Evolutionary conservation across 1,140 invertebrate species (phyloP), one percentile per base, ranked within the genome.

Genomic region (Drosophila pandora): DNA sequence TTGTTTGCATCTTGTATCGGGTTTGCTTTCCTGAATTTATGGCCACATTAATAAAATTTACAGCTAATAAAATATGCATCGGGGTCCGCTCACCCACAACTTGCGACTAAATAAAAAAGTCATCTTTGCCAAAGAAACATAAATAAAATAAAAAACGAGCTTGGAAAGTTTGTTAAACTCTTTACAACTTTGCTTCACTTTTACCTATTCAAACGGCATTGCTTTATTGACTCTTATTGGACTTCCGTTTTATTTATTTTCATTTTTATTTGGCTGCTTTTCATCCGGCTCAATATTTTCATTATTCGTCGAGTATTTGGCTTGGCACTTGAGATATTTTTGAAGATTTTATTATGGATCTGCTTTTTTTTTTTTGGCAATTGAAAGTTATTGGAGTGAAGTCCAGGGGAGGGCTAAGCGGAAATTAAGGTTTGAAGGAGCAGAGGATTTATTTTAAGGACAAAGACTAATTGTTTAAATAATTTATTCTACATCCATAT

Each of bases 41-140:
- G 77, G 79, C 83, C 83, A 88, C 83, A 87, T 87, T 87, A 87
- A 87, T 83, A 79, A 82, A 87, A 87, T 87, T 83, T 87, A 87
- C 82, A 88, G 82, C 82, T 88, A 83, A 87, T 87, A 87, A 87
- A 87, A 88, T 83, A 83, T 88, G 83, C 75, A 88, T 54, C 54
- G 70, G 62, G 54, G 62, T 76, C 75, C 80, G 30, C 49, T 76
- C 78, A 77, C 82, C 73, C 81, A 80, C 78, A 63, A 81, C 41
- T 69, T 25, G 7, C 25, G 22, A 50, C 21, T 37, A 43, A 30
- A 49, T 37, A 34, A 10, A 34, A 28, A 25, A 9, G 13, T 23
- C 39, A 23, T n/a, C 43, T 43, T n/a, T 34, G 23, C 25, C 17
- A 9, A 8, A 47, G 21, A 21, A 23, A 13, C 21, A 47, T 10